Evolutionary conservation across 2,888 invertebrate species (phyloP), one percentile per base, ranked within the genome.

Genomic region (Eupeodes luniger): DNA sequence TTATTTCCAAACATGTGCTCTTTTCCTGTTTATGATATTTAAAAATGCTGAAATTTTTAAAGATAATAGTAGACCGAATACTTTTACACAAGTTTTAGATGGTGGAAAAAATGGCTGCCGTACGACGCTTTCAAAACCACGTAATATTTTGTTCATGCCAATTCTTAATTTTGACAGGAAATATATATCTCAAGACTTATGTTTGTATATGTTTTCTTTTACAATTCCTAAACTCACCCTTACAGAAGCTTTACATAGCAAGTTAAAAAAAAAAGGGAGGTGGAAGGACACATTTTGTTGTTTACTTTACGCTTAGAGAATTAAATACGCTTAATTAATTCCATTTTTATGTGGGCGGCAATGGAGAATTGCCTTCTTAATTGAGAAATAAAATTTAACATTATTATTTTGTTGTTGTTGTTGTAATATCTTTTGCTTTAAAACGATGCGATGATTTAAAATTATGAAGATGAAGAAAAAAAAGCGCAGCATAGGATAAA

Each of bases 261-360:
- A 64, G 12, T 47, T 44, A n/a, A 6, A 19, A 12, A 6, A 19
- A 12, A 27, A 69, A 55, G 12, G 77, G 66, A 57, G 27, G 69
- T 27, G 34, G 59, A 79, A 64, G 75, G 79, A 81, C 19, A 55
- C 76, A 70, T 82, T 83, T 51, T 78, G 67, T 57, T 82, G 82
- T 78, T 78, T 79, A 61, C 79, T 86, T 66, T 59, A 79, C 69
- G 74, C 78, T 86, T 83, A 79, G 69, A 75, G 62, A 82, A 79
- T 86, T 79, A 82, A 86, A 83, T 86, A 86, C 83, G 80, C 87
- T 87, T 84, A 87, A 87, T 87, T 87, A 87, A 84, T 87, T 87
- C 76, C 80, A 87, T 77, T 87, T 87, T 87, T 84, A 87, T 87
- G 80, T 80, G 87, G 87, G 84, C 53, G 76, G 76, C 66, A 66